Conservation (phyloP, 2,797 vertebrate genomes). For the Gymnodraco acuticeps region DNA sequence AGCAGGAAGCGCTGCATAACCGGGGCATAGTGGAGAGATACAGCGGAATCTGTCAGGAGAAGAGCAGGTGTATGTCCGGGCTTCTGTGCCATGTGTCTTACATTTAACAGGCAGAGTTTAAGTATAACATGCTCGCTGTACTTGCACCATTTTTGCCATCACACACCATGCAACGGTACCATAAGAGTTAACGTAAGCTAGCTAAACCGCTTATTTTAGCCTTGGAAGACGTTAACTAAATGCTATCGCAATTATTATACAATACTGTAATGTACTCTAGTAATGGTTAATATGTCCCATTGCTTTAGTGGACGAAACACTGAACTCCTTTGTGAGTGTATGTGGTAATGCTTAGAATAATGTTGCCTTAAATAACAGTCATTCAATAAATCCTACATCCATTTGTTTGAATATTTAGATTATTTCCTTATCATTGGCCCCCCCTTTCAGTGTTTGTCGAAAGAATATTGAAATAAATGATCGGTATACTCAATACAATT, state of each 20-base stretch:
- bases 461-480: not conserved
- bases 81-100: not conserved
- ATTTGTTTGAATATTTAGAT: not conserved
- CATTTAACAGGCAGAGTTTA: not conserved
- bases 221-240: not conserved
- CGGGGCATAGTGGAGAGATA: not conserved
- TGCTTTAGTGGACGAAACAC: not conserved
- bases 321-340: not conserved
- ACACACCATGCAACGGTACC: not conserved
- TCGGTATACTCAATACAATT: too few species aligned
- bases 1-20: constrained; percentile 18
- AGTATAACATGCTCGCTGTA: not conserved
- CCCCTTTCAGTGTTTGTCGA: too few species aligned
- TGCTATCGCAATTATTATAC: not conserved
- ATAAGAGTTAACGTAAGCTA: not conserved
- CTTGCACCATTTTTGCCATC: not conserved
- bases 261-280: not conserved
- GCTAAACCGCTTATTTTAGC: not conserved
- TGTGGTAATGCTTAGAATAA: not conserved
- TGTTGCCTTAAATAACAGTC: not conserved
- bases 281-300: not conserved
- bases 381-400: not conserved
- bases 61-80: constrained; percentile 6
- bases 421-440: too few species aligned
- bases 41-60: not conserved